Evolutionary conservation across 2,888 invertebrate species (phyloP).

Genomic region (Synanthedon formicaeformis): DNA sequence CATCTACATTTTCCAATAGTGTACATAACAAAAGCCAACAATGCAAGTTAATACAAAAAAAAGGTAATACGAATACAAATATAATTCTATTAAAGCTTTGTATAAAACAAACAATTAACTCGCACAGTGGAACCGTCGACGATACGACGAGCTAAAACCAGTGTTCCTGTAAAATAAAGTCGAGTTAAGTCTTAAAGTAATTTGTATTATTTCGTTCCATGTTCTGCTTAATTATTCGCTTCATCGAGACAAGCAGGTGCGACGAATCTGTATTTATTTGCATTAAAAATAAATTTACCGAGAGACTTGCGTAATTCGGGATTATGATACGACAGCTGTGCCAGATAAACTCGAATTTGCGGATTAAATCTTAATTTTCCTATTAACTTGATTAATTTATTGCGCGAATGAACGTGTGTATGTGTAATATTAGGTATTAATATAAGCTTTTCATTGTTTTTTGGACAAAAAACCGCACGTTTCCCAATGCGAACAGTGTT

Average conservation of each 20-base stretch:
- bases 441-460: too few relatives aligned
- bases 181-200: conserved; percentile 53
- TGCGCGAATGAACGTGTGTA: background rate
- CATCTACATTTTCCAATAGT: too few relatives aligned
- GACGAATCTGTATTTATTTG: conserved; percentile 66
- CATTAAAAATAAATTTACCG: conserved; percentile 62
- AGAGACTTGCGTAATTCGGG: conserved; percentile 54
- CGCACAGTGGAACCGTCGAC: background rate
- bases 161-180: conserved; percentile 38
- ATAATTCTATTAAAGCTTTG: too few relatives aligned
- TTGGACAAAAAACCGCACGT: too few relatives aligned
- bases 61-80: too few relatives aligned
- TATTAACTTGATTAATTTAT: conserved; percentile 41
- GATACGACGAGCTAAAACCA: background rate
- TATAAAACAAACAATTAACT: background rate
- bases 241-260: conserved; percentile 60
- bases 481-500: background rate
- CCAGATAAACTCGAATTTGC: conserved; percentile 50
- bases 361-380: conserved; percentile 53
- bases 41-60: too few relatives aligned
- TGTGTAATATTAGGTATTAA: too few relatives aligned
- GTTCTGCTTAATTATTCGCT: conserved; percentile 60
- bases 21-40: too few relatives aligned
- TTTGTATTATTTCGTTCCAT: conserved; percentile 61
- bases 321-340: conserved; percentile 60